Percentiles rank a stretch among this genome's conserved stretches.
Conservation (phyloP, 1,140 invertebrate genomes). For the Hyposmocoma kahamanoa region DNA sequence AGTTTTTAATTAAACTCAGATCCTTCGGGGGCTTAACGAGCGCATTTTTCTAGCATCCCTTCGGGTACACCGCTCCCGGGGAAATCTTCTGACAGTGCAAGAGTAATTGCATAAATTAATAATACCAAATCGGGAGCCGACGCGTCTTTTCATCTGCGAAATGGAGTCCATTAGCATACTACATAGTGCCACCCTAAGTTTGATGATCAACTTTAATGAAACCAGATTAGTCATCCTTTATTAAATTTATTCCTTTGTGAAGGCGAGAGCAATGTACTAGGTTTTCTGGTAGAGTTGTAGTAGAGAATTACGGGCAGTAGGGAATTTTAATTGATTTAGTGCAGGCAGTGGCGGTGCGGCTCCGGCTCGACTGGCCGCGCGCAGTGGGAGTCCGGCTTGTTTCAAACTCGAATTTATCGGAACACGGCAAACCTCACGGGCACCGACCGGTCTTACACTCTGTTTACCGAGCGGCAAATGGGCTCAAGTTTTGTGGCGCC, state of each 20-base stretch:
- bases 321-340: conserved; percentile 53
- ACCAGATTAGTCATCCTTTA: conserved; percentile 16
- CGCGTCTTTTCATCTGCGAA: conserved; percentile 23
- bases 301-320: background rate
- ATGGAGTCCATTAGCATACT: conserved; percentile 25
- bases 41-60: conserved; percentile 59
- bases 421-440: conserved; percentile 15
- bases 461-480: conserved; percentile 22
- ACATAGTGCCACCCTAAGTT: background rate
- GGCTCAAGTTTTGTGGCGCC: background rate
- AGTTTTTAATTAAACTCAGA: conserved; percentile 64
- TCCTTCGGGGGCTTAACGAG: conserved; percentile 48
- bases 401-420: conserved; percentile 34
- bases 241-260: background rate
- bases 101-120: conserved; percentile 63
- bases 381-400: conserved; percentile 14
- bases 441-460: conserved; percentile 12
- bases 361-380: conserved; percentile 7
- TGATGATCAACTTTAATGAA: conserved; percentile 15
- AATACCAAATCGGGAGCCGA: conserved; percentile 37
- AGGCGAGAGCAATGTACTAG: conserved; percentile 4
- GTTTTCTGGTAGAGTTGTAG: conserved; percentile 4
- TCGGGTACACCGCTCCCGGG: conserved; percentile 35
- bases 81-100: conserved; percentile 45
- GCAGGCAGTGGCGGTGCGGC: conserved; percentile 23